A percentile compares a stretch with the other conserved stretches of the same genome.
Evolutionary conservation across 2,888 invertebrate species (phyloP).

Genomic region (Agrochola circellaris): DNA sequence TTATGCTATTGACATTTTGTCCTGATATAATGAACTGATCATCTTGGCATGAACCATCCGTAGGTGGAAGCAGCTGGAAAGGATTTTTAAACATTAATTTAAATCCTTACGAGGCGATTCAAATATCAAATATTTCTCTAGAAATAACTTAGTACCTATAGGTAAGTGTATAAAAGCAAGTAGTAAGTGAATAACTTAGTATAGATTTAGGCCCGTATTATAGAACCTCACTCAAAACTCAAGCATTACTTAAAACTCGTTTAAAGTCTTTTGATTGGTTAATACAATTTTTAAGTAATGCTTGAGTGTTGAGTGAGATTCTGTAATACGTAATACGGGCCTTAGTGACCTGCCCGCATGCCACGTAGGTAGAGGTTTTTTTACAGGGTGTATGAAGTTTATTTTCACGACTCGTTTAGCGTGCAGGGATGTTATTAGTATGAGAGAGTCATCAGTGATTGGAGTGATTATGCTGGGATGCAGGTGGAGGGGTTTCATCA

Average conservation of each 20-base stretch:
- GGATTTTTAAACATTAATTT: conserved; percentile 6
- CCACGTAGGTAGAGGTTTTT: not conserved
- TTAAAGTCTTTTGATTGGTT: not conserved
- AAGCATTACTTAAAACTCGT: no score
- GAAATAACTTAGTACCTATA: not conserved
- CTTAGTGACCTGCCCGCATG: no score
- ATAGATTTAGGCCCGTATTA: not conserved
- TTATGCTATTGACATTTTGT: conserved; percentile 92
- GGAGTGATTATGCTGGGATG: not conserved
- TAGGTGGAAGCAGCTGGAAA: conserved; percentile 92
- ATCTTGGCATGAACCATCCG: conserved; percentile 92
- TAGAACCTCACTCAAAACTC: no score
- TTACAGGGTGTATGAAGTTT: not conserved
- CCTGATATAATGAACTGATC: conserved; percentile 94
- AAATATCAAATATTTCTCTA: not conserved
- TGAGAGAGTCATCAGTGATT: no score
- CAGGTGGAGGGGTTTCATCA: not conserved
- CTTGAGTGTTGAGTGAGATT: no score
- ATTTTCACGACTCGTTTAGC: not conserved
- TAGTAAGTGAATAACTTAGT: no score
- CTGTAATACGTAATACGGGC: no score
- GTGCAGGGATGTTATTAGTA: not conserved
- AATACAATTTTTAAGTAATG: no score
- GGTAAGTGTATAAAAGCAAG: no score
- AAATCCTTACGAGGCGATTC: not conserved